These are phyloP conservation scores for Lepidocolaptes lacrymiger DNA, from an alignment of 2,797 vertebrate genomes.

Conservation along the genomic window DNA sequence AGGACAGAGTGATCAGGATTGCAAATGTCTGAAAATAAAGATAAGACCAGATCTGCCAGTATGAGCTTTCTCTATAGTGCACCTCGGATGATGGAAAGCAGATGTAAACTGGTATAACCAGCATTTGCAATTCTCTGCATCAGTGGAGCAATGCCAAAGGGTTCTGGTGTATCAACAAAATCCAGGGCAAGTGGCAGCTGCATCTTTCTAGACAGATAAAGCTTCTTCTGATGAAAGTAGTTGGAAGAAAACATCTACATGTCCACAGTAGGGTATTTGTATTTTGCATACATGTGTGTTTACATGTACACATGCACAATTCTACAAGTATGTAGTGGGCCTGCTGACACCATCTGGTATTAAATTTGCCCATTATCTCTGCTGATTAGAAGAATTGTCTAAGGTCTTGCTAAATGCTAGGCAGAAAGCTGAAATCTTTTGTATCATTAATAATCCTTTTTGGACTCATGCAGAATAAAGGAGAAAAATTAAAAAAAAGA, in stretches of 20 bases:
- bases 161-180: constrained; percentile 32
- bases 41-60: constrained; percentile 13
- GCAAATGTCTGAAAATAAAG: constrained; percentile 29
- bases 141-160: constrained; percentile 31
- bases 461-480: neutral
- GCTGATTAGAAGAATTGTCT: neutral
- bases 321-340: neutral
- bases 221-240: neutral
- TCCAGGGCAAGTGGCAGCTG: constrained; percentile 31
- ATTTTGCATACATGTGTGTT: neutral
- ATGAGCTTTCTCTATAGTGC: neutral
- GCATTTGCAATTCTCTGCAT: constrained; percentile 27
- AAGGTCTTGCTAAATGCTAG: neutral
- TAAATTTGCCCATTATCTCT: neutral
- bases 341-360: neutral
- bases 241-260: neutral
- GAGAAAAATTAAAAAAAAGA: neutral
- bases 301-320: neutral
- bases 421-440: neutral
- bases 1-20: neutral
- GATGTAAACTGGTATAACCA: constrained; percentile 5
- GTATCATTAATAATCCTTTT: neutral
- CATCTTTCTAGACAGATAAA: constrained; percentile 22
- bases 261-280: neutral
- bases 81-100: constrained; percentile 33